phyloP scores from a whole-genome alignment of 2,797 vertebrate species.

The Myripristis murdjan region DNA sequence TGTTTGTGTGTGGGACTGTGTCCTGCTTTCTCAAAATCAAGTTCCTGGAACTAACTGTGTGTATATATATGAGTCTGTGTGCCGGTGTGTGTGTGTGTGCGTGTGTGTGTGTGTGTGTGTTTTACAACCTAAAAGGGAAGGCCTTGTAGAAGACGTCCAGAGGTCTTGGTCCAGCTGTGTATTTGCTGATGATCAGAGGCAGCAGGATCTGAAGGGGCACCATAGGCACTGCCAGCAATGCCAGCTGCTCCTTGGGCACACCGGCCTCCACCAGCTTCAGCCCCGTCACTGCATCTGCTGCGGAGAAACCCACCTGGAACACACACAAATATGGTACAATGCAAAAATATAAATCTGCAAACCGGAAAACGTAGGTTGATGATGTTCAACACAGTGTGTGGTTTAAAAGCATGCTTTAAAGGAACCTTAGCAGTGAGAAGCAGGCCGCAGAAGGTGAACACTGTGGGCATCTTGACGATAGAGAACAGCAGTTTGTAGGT shows the following conservation, averaged over 20 bases:
- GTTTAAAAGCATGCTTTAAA: not conserved
- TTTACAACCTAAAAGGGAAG: constrained; percentile 93
- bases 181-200: constrained; percentile 96
- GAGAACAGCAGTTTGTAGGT: constrained; percentile 93
- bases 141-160: constrained; percentile 96
- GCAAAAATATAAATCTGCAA: too few relatives aligned
- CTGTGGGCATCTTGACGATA: constrained; percentile 95
- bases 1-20: not conserved
- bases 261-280: constrained; percentile 97
- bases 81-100: not conserved
- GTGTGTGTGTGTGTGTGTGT: not conserved
- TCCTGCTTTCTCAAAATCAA: not conserved
- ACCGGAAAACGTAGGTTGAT: too few relatives aligned
- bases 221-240: constrained; percentile 96
- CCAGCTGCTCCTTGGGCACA: constrained; percentile 96
- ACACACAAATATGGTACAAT: too few relatives aligned
- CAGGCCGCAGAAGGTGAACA: constrained; percentile 93
- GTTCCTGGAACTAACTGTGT: not conserved
- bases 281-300: constrained; percentile 96
- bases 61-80: not conserved
- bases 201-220: constrained; percentile 97
- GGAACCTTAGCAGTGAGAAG: constrained; percentile 95
- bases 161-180: constrained; percentile 95
- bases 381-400: too few relatives aligned
- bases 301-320: constrained; percentile 95